Percentiles rank a stretch among this genome's conserved stretches.
Conservation (phyloP, 2,888 invertebrate genomes). For the Dicranocentrus wangi region DNA sequence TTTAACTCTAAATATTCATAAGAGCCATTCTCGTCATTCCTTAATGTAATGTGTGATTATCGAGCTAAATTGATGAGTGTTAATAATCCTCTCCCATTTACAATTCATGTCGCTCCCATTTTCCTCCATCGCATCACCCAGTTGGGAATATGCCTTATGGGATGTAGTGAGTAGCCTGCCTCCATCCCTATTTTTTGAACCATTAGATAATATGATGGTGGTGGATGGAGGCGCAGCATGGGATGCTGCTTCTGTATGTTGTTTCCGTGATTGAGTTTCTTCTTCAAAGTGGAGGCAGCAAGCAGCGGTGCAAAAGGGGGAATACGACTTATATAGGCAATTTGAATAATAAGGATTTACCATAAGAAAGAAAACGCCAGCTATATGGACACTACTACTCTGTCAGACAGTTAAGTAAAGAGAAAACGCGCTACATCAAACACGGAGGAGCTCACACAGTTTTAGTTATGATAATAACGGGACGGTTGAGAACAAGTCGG, state of each 20-base stretch:
- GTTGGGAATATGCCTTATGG: background rate
- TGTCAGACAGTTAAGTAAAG: constrained; percentile 56
- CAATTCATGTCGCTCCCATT: background rate
- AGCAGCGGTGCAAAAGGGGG: background rate
- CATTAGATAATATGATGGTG: no score
- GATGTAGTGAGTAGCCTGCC: no score
- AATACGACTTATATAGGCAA: constrained; percentile 18
- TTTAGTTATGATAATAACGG: constrained; percentile 49
- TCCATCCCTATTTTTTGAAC: no score
- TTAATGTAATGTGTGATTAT: constrained; percentile 56
- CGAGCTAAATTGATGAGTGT: constrained; percentile 61
- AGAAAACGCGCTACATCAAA: constrained; percentile 38
- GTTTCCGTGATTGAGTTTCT: no score
- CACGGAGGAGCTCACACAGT: constrained; percentile 21
- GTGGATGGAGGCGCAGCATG: no score
- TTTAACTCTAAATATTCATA: constrained; percentile 51
- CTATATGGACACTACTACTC: background rate
- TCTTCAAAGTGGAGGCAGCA: background rate
- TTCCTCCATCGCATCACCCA: background rate
- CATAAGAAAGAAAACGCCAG: constrained; percentile 33
- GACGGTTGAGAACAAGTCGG: constrained; percentile 20
- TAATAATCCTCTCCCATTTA: constrained; percentile 60
- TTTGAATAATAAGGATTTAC: constrained; percentile 42
- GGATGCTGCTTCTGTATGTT: no score
- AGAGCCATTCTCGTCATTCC: constrained; percentile 28